Evolutionary conservation across 2,888 invertebrate genomes (phyloP).

Genomic region (Drosophila macrospina): DNA sequence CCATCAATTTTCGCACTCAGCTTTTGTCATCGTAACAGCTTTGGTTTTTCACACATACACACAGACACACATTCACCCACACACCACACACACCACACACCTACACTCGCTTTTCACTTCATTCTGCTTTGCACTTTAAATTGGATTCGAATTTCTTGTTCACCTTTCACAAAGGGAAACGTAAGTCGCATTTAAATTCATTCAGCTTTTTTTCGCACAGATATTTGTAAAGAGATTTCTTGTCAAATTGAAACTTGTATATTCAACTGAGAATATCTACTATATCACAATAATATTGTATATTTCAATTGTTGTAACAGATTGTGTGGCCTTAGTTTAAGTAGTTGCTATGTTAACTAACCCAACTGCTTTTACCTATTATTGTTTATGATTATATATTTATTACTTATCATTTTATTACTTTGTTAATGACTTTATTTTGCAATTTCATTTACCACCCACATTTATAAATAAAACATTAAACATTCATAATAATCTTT

Average conservation of each 20-base stretch:
- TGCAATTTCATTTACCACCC: constrained; percentile 49
- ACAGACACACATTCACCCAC: neutral
- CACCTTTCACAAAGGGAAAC: constrained; percentile 2
- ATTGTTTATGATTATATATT: constrained; percentile 10
- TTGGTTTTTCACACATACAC: constrained; percentile 22
- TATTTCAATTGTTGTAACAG: neutral
- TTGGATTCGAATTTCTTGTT: constrained; percentile 58
- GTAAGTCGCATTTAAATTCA: constrained; percentile 1
- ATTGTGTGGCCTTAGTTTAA: constrained; percentile 9
- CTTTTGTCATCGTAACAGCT: constrained; percentile 55
- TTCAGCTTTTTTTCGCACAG: too few relatives aligned
- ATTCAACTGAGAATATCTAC: constrained; percentile 6
- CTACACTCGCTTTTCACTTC: constrained; percentile 4
- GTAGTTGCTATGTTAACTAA: constrained; percentile 12
- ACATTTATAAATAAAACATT: constrained; percentile 38
- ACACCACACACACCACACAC: neutral
- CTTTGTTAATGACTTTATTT: constrained; percentile 32
- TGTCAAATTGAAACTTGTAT: neutral
- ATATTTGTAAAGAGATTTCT: neutral
- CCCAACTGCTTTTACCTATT: constrained; percentile 26
- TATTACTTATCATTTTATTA: constrained; percentile 4
- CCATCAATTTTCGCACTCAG: constrained; percentile 24
- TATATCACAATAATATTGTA: neutral
- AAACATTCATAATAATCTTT: constrained; percentile 66
- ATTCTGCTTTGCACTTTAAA: constrained; percentile 32